A percentile compares a stretch with the other conserved stretches of the same genome.
Conservation (phyloP, 2,888 invertebrate species). For the Empis livida region DNA sequence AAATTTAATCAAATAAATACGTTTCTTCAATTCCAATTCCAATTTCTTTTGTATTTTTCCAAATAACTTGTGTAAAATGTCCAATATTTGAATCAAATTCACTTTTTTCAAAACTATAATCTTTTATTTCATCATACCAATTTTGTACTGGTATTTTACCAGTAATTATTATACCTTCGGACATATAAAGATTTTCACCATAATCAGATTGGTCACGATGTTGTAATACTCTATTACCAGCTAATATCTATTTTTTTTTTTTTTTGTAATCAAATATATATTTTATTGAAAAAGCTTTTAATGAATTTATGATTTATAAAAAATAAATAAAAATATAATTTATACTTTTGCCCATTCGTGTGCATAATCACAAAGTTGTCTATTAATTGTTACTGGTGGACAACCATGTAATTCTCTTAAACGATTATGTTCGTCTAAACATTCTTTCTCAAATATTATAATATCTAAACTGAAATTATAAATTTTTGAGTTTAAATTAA, state of each 20-base stretch:
- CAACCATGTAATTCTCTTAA: constrained; percentile 54
- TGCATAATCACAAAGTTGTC: constrained; percentile 50
- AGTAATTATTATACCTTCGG: constrained; percentile 53
- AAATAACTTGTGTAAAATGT: constrained; percentile 78
- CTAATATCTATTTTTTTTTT: background rate
- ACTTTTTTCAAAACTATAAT: constrained; percentile 42
- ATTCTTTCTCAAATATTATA: constrained; percentile 41
- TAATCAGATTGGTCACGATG: constrained; percentile 66
- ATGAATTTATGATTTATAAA: too few relatives aligned
- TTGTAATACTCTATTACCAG: constrained; percentile 44
- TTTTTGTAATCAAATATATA: background rate
- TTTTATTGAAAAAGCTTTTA: too few relatives aligned
- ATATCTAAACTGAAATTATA: constrained; percentile 42
- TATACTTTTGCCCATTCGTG: constrained; percentile 53
- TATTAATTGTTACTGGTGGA: constrained; percentile 48
- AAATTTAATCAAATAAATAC: constrained; percentile 1
- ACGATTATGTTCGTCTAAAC: constrained; percentile 42
- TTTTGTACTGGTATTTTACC: constrained; percentile 61
- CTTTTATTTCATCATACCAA: constrained; percentile 67
- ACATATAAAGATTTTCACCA: constrained; percentile 73
- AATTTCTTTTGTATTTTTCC: constrained; percentile 60
- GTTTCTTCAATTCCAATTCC: constrained; percentile 56
- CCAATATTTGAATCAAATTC: constrained; percentile 58
- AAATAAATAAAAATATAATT: too few relatives aligned
- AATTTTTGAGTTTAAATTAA: too few relatives aligned